phyloP scores from a whole-genome alignment of 2,797 vertebrate genomes.

The Atherinosoma microstoma region DNA sequence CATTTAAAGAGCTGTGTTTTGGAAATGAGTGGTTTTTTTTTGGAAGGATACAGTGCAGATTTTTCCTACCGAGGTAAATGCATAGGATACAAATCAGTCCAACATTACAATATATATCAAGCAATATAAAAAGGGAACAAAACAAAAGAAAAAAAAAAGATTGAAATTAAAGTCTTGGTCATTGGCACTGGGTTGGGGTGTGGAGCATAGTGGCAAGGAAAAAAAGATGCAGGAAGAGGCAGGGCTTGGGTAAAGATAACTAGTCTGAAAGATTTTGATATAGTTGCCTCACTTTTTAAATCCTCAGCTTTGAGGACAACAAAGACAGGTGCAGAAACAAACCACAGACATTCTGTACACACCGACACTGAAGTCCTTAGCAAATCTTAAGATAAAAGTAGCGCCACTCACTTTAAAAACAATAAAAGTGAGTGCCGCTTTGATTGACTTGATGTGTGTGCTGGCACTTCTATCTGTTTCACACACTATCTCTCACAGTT shows the following conservation, averaged over 20 bases:
- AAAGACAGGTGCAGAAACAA: conserved; percentile 41
- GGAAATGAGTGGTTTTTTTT: conserved; percentile 22
- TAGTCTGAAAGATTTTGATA: conserved; percentile 43
- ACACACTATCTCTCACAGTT: conserved; percentile 58
- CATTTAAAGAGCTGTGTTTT: conserved; percentile 26
- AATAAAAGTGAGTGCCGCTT: conserved; percentile 30
- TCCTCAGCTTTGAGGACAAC: conserved; percentile 44
- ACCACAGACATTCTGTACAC: conserved; percentile 60
- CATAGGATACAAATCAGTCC: conserved; percentile 75
- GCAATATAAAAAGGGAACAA: conserved; percentile 54
- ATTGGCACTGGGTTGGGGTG: conserved; percentile 69
- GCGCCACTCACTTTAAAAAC: conserved; percentile 46
- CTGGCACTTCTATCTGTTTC: neutral
- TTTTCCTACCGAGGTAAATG: conserved; percentile 65
- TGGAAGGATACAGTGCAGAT: conserved; percentile 48
- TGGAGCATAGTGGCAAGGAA: conserved; percentile 2
- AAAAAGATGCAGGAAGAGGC: neutral
- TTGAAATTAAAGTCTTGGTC: conserved; percentile 66
- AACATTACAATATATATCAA: conserved; percentile 59
- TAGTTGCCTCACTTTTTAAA: conserved; percentile 16
- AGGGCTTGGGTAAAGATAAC: conserved; percentile 26
- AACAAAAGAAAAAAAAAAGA: conserved; percentile 13
- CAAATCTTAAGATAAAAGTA: conserved; percentile 57
- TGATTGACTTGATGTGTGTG: conserved; percentile 28
- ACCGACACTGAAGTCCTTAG: conserved; percentile 64